phyloP scores from a whole-genome alignment of 2,797 vertebrate genomes.

The Antrozous pallidus region DNA sequence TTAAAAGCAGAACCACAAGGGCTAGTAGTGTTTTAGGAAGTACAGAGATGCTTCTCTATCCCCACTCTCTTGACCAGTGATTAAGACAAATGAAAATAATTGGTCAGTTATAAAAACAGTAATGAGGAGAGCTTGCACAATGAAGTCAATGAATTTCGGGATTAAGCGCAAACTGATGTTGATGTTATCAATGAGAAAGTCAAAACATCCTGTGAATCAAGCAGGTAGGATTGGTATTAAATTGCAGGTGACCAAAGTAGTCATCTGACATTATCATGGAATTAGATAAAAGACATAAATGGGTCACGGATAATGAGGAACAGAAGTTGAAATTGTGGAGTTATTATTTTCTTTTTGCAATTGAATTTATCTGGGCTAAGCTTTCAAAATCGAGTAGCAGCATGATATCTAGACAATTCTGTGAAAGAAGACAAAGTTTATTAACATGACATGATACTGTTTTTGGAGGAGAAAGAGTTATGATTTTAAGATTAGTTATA shows the following conservation, averaged over 20 bases:
- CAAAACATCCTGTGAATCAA: not conserved
- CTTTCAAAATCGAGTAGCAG: slow-evolving; percentile 15
- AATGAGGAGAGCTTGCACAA: not conserved
- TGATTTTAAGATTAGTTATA: not conserved
- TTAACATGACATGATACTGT: not conserved
- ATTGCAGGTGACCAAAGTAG: not conserved
- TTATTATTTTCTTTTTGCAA: slow-evolving; percentile 19
- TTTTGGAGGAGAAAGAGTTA: not conserved
- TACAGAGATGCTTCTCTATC: not conserved
- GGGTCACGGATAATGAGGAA: not conserved
- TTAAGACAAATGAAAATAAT: not conserved
- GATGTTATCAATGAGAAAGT: not conserved
- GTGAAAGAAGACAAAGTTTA: not conserved
- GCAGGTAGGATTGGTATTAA: not conserved
- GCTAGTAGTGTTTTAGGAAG: not conserved
- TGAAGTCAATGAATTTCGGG: not conserved
- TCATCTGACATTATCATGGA: not conserved
- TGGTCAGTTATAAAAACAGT: not conserved
- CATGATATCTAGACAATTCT: not conserved
- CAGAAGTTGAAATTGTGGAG: not conserved
- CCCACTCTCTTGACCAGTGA: not conserved
- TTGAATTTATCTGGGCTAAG: not conserved
- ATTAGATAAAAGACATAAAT: not conserved
- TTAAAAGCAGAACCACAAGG: not conserved
- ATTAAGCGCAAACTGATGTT: not conserved